Evolutionary conservation across 1,140 invertebrate genomes (phyloP), one percentile per base, ranked within the genome.

Genomic region (Ostrea edulis): DNA sequence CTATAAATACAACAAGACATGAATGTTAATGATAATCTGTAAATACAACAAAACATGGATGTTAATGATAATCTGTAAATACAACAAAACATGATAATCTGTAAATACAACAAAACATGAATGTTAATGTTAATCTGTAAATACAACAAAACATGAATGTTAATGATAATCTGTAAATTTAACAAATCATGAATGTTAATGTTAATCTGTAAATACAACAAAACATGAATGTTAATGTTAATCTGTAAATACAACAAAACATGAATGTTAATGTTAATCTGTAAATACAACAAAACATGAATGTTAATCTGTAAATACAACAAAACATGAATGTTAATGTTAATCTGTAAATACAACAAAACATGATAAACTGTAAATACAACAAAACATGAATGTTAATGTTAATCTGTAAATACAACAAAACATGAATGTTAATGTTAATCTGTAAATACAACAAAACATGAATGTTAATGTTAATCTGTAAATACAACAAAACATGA

Each of bases 211-310:
- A 83, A 53, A 83, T 52, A 83, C 7, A 17, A 62, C 35, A 44
- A 44, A 44, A 44, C 35, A n/a, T n/a, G n/a, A n/a, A n/a, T 20
- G 91, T 91, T 51, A 93, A 81, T 0, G 92, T 90, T 82, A 93
- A 52, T 86, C 93, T 93, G 20, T 29, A 83, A 53, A 83, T 52
- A 83, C 7, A 17, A 62, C 35, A 44, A 44, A 44, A 44, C 35
- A n/a, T n/a, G n/a, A n/a, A n/a, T 20, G 91, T 91, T 51, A 93
- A 81, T 0, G 92, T 90, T 82, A 93, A 52, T 86, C 93, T 93
- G 20, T 29, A 83, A 53, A 83, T 52, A 83, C 7, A 17, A 62
- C 35, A 44, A 44, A 44, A 44, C 35, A n/a, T n/a, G n/a, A 93
- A 81, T 0, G 92, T 90, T 82, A 93, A 52, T 86, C 93, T 93